Base-by-base conservation (phyloP, 2,113 vertebrate genomes). In the Bubo blakistoni region DNA sequence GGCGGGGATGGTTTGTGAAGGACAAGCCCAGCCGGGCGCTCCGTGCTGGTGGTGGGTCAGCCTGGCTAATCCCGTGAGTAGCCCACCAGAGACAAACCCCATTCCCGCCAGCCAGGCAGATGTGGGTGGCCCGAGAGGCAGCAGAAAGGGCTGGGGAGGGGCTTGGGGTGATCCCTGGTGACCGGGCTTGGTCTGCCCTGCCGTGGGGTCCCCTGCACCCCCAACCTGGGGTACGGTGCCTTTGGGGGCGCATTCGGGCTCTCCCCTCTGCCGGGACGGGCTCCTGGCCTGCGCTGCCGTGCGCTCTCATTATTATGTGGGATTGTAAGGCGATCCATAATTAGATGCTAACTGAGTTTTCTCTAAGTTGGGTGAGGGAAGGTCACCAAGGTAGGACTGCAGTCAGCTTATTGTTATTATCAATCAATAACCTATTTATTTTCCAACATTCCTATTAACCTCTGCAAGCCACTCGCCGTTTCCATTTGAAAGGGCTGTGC, bases 341-440 rank as follows among this genome's bases (percentile, higher is more conserved):
- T 98, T 91, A 98, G 97, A 98, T 98, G 98, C 98, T 98, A 98
- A 98, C 97, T 30, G 96, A 97, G 94, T 98, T 98, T 97, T 95
- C 98, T 26, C 76, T 95, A 92, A 92, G 95, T 94, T 95, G 97
- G 97, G 97, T 95, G 97, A 97, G 96, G 40, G 95, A 95, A 97
- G 98, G 98, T 98, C 98, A 97, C 55, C 73, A 89, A 97, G 97
- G 97, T 96, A 97, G 96, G 95, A 92, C 81, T 86, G 96, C 93
- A 98, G 98, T 97, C 97, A 94, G 98, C 97, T 97, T 97, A 98
- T 98, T 98, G 97, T 98, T 98, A 98, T 97, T 97, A 98, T 98
- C 98, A 98, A 98, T 98, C 98, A 98, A 98, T 98, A 98, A 98
- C 97, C 98, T 98, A 98, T 98, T 98, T 98, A 98, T 98, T 98